Conservation (phyloP, 92 coral and sea anemone species). For the Phymanthus crucifer region DNA sequence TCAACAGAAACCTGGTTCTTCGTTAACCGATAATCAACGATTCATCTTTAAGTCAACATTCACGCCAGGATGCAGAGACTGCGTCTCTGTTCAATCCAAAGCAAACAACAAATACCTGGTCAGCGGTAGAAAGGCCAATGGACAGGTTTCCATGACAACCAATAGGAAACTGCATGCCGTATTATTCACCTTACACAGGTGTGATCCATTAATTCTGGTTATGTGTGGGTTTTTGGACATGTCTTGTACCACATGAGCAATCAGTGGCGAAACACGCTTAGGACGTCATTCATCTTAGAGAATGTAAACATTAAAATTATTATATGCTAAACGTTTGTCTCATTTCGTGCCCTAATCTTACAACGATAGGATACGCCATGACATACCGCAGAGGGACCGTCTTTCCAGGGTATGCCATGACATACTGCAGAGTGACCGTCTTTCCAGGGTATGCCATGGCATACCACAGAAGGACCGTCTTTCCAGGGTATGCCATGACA, state of each 20-base stretch:
- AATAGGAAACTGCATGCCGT: background rate
- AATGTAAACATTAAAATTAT: too few species aligned
- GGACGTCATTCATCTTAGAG: too few species aligned
- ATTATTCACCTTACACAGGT: background rate
- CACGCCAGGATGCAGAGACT: background rate
- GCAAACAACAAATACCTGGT: background rate
- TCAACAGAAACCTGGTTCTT: background rate
- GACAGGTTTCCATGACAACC: background rate
- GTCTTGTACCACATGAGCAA: background rate
- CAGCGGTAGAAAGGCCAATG: background rate
- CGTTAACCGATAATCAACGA: background rate
- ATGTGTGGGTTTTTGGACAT: background rate
- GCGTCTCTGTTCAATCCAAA: background rate
- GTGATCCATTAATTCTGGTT: background rate
- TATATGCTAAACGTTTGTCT: background rate
- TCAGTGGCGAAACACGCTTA: too few species aligned
- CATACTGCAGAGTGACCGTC: too few species aligned
- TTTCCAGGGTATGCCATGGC: too few species aligned
- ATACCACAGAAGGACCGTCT: too few species aligned
- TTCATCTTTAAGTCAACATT: background rate
- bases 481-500: too few species aligned
- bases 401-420: too few species aligned
- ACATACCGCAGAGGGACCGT: too few species aligned
- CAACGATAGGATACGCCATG: too few species aligned
- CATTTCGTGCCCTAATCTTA: background rate